phyloP scores from a whole-genome alignment of 2,888 invertebrate species.

The Plagodis pulveraria region DNA sequence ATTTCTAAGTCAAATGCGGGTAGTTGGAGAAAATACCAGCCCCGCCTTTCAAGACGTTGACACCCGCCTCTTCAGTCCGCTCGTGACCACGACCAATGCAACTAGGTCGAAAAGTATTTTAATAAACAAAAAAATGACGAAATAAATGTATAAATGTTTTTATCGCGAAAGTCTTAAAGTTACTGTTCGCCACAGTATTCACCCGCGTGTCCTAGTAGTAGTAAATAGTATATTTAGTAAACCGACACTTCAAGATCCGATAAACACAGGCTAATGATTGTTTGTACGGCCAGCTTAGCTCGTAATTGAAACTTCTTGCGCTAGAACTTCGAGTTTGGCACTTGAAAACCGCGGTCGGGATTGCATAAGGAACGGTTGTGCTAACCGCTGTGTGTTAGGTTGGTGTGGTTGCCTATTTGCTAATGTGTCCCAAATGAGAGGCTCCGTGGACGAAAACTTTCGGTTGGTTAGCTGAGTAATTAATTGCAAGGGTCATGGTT shows the following conservation, averaged over 20 bases:
- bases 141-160: too few species aligned
- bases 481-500: too few species aligned
- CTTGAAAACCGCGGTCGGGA: constrained; percentile 16
- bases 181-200: too few species aligned
- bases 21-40: too few species aligned
- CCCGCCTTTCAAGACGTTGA: too few species aligned
- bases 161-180: too few species aligned
- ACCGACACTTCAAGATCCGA: constrained; percentile 17
- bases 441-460: constrained; percentile 2
- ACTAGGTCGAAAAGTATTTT: too few species aligned
- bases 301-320: constrained; percentile 29
- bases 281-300: constrained; percentile 29
- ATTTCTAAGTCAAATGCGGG: too few species aligned
- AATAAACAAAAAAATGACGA: too few species aligned
- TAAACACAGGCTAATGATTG: constrained; percentile 33
- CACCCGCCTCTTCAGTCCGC: too few species aligned
- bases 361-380: constrained; percentile 15
- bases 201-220: constrained; percentile 1
- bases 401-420: constrained; percentile 9
- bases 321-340: constrained; percentile 18
- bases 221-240: too few species aligned
- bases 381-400: background rate
- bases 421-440: constrained; percentile 18
- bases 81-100: too few species aligned
- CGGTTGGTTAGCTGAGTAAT: background rate